phyloP scores from a whole-genome alignment of 2,888 invertebrate species.

The Idaea dimidiata region DNA sequence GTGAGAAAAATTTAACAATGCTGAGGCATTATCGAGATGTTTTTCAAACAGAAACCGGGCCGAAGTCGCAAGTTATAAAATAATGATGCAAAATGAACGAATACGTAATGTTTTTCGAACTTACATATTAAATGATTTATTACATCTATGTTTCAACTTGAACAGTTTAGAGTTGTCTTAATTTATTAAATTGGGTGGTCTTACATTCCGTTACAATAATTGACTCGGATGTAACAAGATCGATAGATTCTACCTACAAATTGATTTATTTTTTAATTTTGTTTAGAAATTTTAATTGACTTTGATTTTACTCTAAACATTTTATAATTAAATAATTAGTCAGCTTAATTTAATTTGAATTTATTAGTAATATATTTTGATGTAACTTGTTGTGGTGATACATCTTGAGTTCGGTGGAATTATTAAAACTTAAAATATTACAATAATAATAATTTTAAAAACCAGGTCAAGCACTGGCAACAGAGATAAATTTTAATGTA shows the following conservation, averaged over 20 bases:
- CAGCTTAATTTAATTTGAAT: background rate
- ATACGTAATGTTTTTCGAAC: conserved; percentile 15
- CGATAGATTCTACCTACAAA: conserved; percentile 18
- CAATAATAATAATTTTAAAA: no score
- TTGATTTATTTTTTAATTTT: conserved; percentile 2
- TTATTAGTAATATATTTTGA: background rate
- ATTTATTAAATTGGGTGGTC: conserved; percentile 45
- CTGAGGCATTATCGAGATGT: no score
- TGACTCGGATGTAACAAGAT: conserved; percentile 27
- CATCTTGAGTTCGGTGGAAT: no score
- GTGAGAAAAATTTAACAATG: no score
- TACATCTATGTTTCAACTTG: conserved; percentile 18
- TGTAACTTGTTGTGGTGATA: background rate
- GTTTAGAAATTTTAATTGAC: background rate
- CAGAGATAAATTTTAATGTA: no score
- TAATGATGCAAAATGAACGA: conserved; percentile 18
- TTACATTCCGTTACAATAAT: conserved; percentile 32
- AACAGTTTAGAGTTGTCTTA: conserved; percentile 38
- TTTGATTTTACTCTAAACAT: background rate
- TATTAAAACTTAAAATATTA: no score
- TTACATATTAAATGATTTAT: conserved; percentile 27
- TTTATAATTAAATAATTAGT: background rate
- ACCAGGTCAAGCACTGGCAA: no score
- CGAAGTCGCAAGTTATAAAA: conserved; percentile 6
- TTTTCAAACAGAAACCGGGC: no score